Base-by-base conservation (phyloP, 2,888 invertebrate genomes). In the Noctua pronuba region DNA sequence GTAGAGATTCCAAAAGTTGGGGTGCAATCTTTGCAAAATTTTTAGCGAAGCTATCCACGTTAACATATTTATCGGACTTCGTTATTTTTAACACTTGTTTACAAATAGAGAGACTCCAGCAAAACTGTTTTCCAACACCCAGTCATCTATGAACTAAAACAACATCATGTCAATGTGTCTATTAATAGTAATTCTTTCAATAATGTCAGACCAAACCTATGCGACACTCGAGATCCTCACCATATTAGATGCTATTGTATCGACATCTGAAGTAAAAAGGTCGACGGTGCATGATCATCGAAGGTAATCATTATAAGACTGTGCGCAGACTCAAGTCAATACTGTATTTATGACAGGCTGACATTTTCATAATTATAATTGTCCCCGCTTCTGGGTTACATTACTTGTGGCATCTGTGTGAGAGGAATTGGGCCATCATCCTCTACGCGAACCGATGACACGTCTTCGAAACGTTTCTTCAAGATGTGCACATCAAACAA, bases 201-300 rank as follows among this genome's bases (percentile, higher is more conserved):
- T 64, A 31, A 38, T 8, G 46, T 21, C 46, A 44, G 18, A 72
- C n/a, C 65, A 65, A 71, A 65, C 31, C 7, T 46, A 78, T 46
- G 70, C 64, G 24, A 6, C 49, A 49, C 55, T 18, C 10, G 41
- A 80, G 38, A 71, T 80, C 31, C 60, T 28, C 44, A 41, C 83
- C 80, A 58, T 81, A 77, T 82, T 35, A 31, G 77, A 35, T 31
- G n/a, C 67, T 35, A 82, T 80, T 80, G 70, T 65, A 81, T 44
- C 65, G 52, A 55, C 75, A 16, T 44, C n/a, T 67, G 18, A 68
- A 41, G 67, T 77, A 68, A 83, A 82, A 70, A 78, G 82, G 82
- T 78, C 82, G 24, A 10, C 35, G 24, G 18, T 8, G 55, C 41
- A 73, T 58, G 73, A 16, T 49, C 68, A 55, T 58, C n/a, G 81